phyloP scores from a whole-genome alignment of 2,113 vertebrate genomes.

The Numida meleagris region DNA sequence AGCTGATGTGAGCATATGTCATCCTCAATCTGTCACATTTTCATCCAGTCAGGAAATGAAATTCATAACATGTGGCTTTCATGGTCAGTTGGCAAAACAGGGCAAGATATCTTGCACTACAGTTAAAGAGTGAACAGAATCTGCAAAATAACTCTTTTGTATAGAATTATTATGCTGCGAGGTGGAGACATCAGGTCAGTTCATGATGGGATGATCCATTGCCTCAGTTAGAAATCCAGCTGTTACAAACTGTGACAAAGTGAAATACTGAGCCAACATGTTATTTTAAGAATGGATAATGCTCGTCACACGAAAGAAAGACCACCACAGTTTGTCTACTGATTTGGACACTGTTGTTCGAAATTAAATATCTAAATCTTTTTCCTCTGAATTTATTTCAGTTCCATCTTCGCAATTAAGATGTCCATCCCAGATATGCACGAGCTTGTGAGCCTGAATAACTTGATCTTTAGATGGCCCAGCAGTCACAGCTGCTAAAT shows the following conservation, averaged over 20 bases:
- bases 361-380: not conserved
- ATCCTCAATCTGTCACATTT: not conserved
- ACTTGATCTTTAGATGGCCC: not conserved
- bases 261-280: not conserved
- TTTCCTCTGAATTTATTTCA: not conserved
- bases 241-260: not conserved
- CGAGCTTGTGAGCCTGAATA: not conserved
- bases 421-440: not conserved
- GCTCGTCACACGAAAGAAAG: not conserved
- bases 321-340: not conserved
- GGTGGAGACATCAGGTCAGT: not conserved
- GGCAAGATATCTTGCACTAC: not conserved
- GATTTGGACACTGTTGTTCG: not conserved
- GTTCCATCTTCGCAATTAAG: not conserved
- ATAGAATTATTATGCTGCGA: not conserved
- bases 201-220: not conserved
- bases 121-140: not conserved
- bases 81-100: not conserved
- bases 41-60: not conserved
- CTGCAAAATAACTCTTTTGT: not conserved
- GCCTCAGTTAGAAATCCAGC: not conserved
- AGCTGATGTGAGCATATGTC: not conserved
- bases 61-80: not conserved
- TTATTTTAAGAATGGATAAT: not conserved
- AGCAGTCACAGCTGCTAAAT: not conserved